Evolutionary conservation across 2,113 vertebrate species (phyloP).

Genomic region (Dryoscopus gambensis): DNA sequence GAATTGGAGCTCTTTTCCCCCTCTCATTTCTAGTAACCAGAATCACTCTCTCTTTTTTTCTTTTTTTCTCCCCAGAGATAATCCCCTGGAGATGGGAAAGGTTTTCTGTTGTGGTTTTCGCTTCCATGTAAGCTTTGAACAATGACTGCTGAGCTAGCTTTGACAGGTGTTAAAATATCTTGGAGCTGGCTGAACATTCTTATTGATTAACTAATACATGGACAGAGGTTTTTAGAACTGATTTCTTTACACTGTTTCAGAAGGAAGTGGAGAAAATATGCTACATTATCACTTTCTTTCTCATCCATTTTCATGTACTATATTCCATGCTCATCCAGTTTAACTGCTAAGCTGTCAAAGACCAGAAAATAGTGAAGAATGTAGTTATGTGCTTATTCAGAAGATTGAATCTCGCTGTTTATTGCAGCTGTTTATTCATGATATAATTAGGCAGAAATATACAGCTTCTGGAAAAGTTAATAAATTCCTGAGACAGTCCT

Average conservation of each 20-base stretch:
- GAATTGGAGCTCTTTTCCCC: neutral
- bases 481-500: conserved; percentile 16
- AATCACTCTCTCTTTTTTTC: neutral
- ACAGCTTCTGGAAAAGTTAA: conserved; percentile 31
- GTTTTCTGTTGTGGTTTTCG: conserved; percentile 40
- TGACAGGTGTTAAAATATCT: conserved; percentile 69
- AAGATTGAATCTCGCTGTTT: neutral
- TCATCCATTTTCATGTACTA: conserved; percentile 49
- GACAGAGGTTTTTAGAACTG: conserved; percentile 41
- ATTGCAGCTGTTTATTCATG: conserved; percentile 15
- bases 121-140: conserved; percentile 61
- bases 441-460: conserved; percentile 25
- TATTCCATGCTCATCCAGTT: conserved; percentile 19
- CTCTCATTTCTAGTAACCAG: neutral
- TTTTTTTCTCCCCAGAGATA: neutral
- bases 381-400: neutral
- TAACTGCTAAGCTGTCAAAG: conserved; percentile 52
- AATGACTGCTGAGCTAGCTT: conserved; percentile 59
- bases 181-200: conserved; percentile 14
- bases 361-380: conserved; percentile 12
- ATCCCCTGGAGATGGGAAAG: conserved; percentile 45
- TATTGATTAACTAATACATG: conserved; percentile 71
- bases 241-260: conserved; percentile 51
- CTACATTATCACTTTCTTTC: conserved; percentile 58
- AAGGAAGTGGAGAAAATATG: conserved; percentile 4